Evolutionary conservation across 2,797 vertebrate species (phyloP).

Genomic region (Amblyraja radiata): DNA sequence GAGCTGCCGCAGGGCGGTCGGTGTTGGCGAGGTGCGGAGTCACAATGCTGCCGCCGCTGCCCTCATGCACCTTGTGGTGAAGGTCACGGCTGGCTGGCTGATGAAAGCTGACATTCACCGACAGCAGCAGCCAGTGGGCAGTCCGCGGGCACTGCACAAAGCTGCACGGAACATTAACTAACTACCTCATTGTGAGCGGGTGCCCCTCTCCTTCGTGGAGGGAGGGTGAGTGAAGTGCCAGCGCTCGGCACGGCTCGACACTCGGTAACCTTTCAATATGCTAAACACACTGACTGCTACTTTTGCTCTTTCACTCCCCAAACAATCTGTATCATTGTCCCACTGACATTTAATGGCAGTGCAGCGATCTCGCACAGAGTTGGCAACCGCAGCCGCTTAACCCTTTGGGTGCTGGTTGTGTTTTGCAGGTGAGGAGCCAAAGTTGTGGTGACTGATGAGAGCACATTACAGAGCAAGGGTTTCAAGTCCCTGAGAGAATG

Average conservation of each 20-base stretch:
- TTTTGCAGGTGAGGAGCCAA: not conserved
- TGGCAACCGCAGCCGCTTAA: not conserved
- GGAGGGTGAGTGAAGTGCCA: not conserved
- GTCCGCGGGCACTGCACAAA: not conserved
- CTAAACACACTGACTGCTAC: not conserved
- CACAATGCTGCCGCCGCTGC: not conserved
- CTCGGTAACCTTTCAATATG: conserved; percentile 9
- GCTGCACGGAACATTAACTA: not conserved
- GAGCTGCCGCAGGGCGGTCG: not conserved
- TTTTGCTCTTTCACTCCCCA: not conserved
- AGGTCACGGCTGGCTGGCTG: not conserved
- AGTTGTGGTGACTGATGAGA: not conserved
- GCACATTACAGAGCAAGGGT: no score
- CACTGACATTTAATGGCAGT: conserved; percentile 17
- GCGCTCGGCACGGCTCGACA: not conserved
- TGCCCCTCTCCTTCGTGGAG: not conserved
- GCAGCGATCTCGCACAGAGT: not conserved
- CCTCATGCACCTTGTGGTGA: not conserved
- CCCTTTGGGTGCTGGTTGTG: not conserved
- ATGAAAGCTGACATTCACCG: conserved; percentile 3
- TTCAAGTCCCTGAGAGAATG: no score
- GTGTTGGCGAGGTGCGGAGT: not conserved
- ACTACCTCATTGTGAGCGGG: not conserved
- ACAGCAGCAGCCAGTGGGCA: not conserved
- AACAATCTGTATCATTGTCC: conserved; percentile 23